These are phyloP conservation scores for Molothrus ater DNA, from an alignment of 2,797 vertebrate genomes.

Conservation along the genomic window DNA sequence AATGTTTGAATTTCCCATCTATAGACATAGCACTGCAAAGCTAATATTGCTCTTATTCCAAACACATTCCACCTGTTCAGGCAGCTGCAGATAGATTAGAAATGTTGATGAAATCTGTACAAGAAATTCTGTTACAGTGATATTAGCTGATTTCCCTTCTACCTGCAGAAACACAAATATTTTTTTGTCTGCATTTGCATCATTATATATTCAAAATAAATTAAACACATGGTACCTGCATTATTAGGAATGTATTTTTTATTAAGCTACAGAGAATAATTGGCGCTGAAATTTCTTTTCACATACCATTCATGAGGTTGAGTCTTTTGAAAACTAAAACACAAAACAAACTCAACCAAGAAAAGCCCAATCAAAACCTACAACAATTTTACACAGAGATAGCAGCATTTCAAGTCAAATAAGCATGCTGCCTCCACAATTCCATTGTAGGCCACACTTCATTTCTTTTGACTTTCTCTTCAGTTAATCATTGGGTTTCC, in stretches of 20 bases:
- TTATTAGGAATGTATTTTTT: background rate
- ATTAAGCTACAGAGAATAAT: background rate
- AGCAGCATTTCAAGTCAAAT: background rate
- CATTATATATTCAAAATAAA: constrained; percentile 28
- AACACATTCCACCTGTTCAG: background rate
- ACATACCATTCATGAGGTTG: background rate
- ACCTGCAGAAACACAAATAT: background rate
- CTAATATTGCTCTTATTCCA: background rate
- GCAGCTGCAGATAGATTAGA: background rate
- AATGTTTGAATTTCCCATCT: background rate
- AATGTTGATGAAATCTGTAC: background rate
- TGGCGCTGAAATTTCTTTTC: background rate
- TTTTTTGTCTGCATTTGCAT: constrained; percentile 13
- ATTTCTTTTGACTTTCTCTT: constrained; percentile 1
- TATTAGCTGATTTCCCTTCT: background rate
- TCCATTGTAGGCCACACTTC: background rate
- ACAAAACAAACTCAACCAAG: background rate
- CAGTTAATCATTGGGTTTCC: background rate
- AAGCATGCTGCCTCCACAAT: background rate
- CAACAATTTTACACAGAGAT: background rate
- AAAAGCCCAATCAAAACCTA: background rate
- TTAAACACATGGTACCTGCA: background rate
- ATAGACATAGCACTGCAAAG: background rate
- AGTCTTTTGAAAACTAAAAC: background rate
- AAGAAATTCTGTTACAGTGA: background rate